Percentiles rank a stretch among this genome's conserved stretches.
Conservation (phyloP, 2,888 invertebrate species). For the Cistogaster globosa region DNA sequence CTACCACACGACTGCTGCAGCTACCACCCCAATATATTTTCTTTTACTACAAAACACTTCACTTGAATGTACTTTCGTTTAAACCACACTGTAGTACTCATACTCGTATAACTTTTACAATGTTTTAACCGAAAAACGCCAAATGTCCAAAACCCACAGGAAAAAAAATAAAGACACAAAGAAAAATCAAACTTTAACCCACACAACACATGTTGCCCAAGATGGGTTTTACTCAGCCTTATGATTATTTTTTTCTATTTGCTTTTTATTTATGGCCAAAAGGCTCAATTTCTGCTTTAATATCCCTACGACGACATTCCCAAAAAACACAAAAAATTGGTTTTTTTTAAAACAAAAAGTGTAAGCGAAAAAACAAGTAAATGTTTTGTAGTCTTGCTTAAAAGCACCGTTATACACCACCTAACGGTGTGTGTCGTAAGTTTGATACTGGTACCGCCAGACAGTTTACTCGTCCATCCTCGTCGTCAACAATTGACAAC, state of each 20-base stretch:
- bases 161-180: constrained; percentile 41
- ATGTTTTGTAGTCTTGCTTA: constrained; percentile 74
- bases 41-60: constrained; percentile 53
- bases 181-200: constrained; percentile 45
- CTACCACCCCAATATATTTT: constrained; percentile 42
- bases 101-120: constrained; percentile 37
- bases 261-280: constrained; percentile 33
- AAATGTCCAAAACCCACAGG: constrained; percentile 50
- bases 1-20: constrained; percentile 30
- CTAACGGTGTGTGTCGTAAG: constrained; percentile 80
- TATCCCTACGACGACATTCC: constrained; percentile 65
- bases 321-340: constrained; percentile 48
- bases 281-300: constrained; percentile 70
- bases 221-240: constrained; percentile 63
- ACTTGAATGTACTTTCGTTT: constrained; percentile 37
- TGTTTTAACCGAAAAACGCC: constrained; percentile 31
- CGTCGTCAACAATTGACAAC: constrained; percentile 53
- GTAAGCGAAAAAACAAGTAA: constrained; percentile 65
- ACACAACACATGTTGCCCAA: constrained; percentile 54
- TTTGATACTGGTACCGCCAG: constrained; percentile 78
- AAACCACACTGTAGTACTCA: constrained; percentile 50
- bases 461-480: constrained; percentile 65
- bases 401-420: constrained; percentile 76
- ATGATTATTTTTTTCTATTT: neutral
- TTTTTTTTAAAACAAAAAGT: constrained; percentile 49